Percentiles rank a stretch among this genome's conserved stretches.
These are phyloP conservation scores for Ypsolopha scabrella DNA, from an alignment of 2,888 invertebrate genomes.

Conservation along the genomic window DNA sequence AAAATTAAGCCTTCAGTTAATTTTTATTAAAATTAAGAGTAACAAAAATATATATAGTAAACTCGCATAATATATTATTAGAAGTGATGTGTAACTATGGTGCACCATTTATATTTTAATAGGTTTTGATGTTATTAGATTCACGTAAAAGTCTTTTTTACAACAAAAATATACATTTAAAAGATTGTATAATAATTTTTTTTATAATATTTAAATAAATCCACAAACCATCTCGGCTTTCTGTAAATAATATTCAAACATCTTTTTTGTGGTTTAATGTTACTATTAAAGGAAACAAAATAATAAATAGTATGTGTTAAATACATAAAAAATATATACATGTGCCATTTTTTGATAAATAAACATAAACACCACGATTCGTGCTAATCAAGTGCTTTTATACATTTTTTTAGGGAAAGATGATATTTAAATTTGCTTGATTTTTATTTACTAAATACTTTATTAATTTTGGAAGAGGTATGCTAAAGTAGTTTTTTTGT, in stretches of 20 bases:
- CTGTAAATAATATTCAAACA: slow-evolving; percentile 47
- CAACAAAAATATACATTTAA: slow-evolving; percentile 8
- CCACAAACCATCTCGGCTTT: slow-evolving; percentile 14
- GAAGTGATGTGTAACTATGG: slow-evolving; percentile 40
- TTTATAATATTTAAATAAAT: neutral
- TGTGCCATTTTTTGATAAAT: slow-evolving; percentile 56
- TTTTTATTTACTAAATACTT: slow-evolving; percentile 15
- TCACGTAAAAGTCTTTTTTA: slow-evolving; percentile 21
- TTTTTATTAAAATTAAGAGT: slow-evolving; percentile 39
- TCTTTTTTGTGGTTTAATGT: slow-evolving; percentile 25
- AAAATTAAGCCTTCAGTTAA: slow-evolving; percentile 24
- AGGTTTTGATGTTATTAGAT: slow-evolving; percentile 18
- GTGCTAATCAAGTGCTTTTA: slow-evolving; percentile 66
- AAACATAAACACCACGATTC: slow-evolving; percentile 31
- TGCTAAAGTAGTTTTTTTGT: slow-evolving; percentile 26
- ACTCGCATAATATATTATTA: slow-evolving; percentile 42
- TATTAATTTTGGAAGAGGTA: slow-evolving; percentile 33
- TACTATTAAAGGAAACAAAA: slow-evolving; percentile 30
- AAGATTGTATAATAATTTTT: slow-evolving; percentile 2
- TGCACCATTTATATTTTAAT: slow-evolving; percentile 50
- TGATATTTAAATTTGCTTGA: slow-evolving; percentile 69
- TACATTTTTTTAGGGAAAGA: slow-evolving; percentile 37
- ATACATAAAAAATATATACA: slow-evolving; percentile 40
- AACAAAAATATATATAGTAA: slow-evolving; percentile 26
- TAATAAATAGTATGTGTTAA: slow-evolving; percentile 38